Evolutionary conservation across 2,888 invertebrate species (phyloP), one percentile per base, ranked within the genome.

Genomic region (Yponomeuta malinellus): DNA sequence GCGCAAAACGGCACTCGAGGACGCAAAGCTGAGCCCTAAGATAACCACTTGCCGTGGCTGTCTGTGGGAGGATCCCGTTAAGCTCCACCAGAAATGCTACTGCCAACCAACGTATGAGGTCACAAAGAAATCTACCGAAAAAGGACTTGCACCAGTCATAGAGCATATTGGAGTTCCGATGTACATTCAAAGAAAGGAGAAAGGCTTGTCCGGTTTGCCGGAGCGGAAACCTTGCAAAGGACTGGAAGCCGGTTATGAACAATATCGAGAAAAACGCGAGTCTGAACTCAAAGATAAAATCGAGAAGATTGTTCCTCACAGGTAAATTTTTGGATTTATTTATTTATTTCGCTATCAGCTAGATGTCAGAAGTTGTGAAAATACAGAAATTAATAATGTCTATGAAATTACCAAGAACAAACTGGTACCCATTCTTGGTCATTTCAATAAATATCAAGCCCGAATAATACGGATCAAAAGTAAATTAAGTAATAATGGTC

Each of bases 121-220:
- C 0, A 81, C 84, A 8, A 82, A 86, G 78, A 88, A 89, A 23
- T 73, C 72, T 33, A 85, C 81, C 63, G 89, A 91, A 75, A 75
- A 81, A 71, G 89, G 89, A 1, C 78, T 73, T 1, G 88, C 89
- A 8, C 68, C 71, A 15, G 74, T 81, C 0, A 81, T 90, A n/a
- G 83, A 89, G 72, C 87, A 91, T 74, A 73, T 91, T 48, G 84
- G 83, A 23, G 86, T 89, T 10, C 90, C 92, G 10, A 72, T 72
- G 31, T 76, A 83, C 66, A 81, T 92, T 72, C 82, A 85, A 77
- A 74, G 79, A 72, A 81, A 74, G 3, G 92, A 91, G 78, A 82
- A 86, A 75, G 87, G 87, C 31, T 71, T 88, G 43, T 71, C 73
- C 63, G 90, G 89, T 29, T 72, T 71, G 29, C 69, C 79, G 10